Conservation (phyloP, 2,888 invertebrate genomes). For the Lasiommata megera region DNA sequence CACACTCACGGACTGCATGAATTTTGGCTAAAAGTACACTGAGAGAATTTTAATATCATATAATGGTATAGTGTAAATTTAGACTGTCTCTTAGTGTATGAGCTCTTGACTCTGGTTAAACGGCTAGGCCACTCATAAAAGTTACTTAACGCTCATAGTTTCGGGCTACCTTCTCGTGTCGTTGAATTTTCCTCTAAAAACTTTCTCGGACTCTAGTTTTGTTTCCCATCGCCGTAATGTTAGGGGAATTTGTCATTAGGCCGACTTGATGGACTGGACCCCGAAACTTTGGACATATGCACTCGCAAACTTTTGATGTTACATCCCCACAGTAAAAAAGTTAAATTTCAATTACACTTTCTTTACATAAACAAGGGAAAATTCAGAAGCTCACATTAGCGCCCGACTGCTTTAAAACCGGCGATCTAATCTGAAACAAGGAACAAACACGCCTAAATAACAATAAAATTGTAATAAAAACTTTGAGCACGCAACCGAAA, state of each 20-base stretch:
- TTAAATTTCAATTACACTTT: conserved; percentile 58
- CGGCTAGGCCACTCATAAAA: conserved; percentile 73
- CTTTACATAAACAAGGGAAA: conserved; percentile 64
- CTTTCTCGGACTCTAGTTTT: conserved; percentile 55
- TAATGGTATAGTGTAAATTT: too few relatives aligned
- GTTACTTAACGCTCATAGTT: conserved; percentile 77
- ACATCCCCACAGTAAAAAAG: conserved; percentile 35
- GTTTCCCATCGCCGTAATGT: conserved; percentile 43
- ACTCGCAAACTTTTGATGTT: conserved; percentile 38
- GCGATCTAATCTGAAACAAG: conserved; percentile 80
- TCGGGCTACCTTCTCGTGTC: conserved; percentile 58
- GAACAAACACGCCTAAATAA: conserved; percentile 81
- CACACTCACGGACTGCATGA: too few relatives aligned
- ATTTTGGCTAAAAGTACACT: too few relatives aligned
- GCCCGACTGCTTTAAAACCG: conserved; percentile 74
- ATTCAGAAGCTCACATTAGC: conserved; percentile 79
- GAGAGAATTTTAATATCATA: too few relatives aligned
- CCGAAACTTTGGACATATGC: conserved; percentile 52
- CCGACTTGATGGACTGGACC: conserved; percentile 45
- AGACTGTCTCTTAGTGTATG: conserved; percentile 28
- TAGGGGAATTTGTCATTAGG: conserved; percentile 42
- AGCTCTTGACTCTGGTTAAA: conserved; percentile 76
- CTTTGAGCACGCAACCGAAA: conserved; percentile 79
- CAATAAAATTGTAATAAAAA: conserved; percentile 81
- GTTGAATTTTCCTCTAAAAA: conserved; percentile 64